These are phyloP conservation scores for Drosophila paranaensis DNA, from an alignment of 2,888 invertebrate species.

Conservation along the genomic window DNA sequence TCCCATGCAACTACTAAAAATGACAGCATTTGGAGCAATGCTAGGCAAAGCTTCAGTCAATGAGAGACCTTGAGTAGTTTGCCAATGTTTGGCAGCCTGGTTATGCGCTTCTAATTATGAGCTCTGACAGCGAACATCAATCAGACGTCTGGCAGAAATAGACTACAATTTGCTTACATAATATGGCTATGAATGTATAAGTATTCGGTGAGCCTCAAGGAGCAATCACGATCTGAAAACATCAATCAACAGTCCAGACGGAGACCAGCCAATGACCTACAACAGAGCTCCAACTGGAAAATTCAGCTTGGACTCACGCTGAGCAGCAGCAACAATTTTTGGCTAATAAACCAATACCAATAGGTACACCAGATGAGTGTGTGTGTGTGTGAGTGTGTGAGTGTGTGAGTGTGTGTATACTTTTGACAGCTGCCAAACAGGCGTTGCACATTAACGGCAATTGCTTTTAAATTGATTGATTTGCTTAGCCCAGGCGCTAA, in stretches of 20 bases:
- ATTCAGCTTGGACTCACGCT: constrained; percentile 11
- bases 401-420: constrained; percentile 27
- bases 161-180: constrained; percentile 33
- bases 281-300: constrained; percentile 11
- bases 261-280: constrained; percentile 23
- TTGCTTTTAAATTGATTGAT: constrained; percentile 79
- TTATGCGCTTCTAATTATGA: constrained; percentile 36
- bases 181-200: constrained; percentile 8
- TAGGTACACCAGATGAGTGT: neutral
- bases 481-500: constrained; percentile 60
- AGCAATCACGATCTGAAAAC: constrained; percentile 45
- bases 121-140: constrained; percentile 60
- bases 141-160: constrained; percentile 43
- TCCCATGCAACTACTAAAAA: neutral
- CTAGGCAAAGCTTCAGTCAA: too few species aligned
- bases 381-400: constrained; percentile 7
- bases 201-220: constrained; percentile 20
- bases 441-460: constrained; percentile 78
- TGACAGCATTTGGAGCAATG: neutral
- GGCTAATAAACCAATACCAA: constrained; percentile 44
- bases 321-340: constrained; percentile 20
- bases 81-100: constrained; percentile 19
- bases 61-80: neutral
- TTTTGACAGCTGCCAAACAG: constrained; percentile 76
- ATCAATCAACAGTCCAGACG: constrained; percentile 46